A percentile compares a stretch with the other conserved stretches of the same genome.
These are phyloP conservation scores for Alaudala cheleensis DNA, from an alignment of 2,113 vertebrate genomes.

Conservation along the genomic window DNA sequence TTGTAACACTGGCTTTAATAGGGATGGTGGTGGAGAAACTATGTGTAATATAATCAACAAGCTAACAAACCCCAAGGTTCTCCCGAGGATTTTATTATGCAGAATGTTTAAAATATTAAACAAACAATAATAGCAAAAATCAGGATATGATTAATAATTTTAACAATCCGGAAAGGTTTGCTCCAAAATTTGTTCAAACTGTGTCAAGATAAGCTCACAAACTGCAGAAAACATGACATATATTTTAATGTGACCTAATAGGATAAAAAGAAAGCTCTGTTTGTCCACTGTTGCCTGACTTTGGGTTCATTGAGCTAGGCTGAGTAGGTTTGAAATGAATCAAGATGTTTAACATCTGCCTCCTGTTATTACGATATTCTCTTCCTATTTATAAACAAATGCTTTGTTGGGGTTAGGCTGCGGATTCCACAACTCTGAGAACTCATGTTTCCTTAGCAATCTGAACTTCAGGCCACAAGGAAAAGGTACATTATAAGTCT, in stretches of 20 bases:
- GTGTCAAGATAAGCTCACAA: conserved; percentile 33
- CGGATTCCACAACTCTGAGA: conserved; percentile 35
- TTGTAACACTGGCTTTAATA: conserved; percentile 11
- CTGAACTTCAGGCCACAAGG: background rate
- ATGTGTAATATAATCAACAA: conserved; percentile 1
- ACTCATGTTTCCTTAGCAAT: conserved; percentile 34
- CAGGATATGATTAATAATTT: conserved; percentile 18
- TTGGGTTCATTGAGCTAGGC: conserved; percentile 49
- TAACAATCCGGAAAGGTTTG: conserved; percentile 6
- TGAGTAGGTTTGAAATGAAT: conserved; percentile 65
- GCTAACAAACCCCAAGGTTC: background rate
- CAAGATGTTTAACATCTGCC: conserved; percentile 77
- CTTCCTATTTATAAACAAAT: conserved; percentile 77
- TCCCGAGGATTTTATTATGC: conserved; percentile 9
- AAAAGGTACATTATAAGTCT: background rate
- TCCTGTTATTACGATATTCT: conserved; percentile 73
- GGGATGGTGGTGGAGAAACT: background rate
- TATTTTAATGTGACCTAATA: conserved; percentile 65
- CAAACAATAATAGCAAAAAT: background rate
- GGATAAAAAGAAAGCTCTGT: conserved; percentile 61
- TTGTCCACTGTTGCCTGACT: conserved; percentile 50
- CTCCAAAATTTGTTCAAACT: conserved; percentile 25
- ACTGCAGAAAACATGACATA: conserved; percentile 37
- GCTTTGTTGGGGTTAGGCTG: conserved; percentile 58
- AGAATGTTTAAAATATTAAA: conserved; percentile 41